Base-by-base conservation (phyloP, 2,888 invertebrate genomes). In the Balanococcus diminutus region DNA sequence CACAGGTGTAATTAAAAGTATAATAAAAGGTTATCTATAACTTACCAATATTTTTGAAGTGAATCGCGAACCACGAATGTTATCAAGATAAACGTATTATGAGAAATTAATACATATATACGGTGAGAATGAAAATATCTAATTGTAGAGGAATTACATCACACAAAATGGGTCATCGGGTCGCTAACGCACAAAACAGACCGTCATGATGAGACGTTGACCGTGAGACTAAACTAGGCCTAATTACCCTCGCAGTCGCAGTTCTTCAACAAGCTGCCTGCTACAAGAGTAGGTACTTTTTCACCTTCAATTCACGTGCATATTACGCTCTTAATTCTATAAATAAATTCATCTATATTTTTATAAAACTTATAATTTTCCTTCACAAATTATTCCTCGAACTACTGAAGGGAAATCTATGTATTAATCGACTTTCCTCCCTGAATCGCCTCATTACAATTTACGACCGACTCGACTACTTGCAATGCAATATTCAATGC, bases 111-210 rank as follows among this genome's bases (percentile, higher is more conserved):
- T 8, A n/a, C n/a, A n/a, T n/a, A n/a, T n/a, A n/a, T n/a, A n/a
- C n/a, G n/a, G 14, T 22, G 22, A 82, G 14, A n/a, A n/a, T n/a
- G 11, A 6, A 46, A 82, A 28, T 56, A 32, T 46, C 19, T 25
- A 0, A 19, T 32, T 61, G 9, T 51, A 32, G 11, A 19, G 32
- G 4, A 32, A 36, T 84, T 84, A 31, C 84, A 72, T 84, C 36
- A 72, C 67, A 39, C 22, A 22, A 84, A 84, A 84, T 84, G 28
- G 84, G 84, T 84, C 56, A 84, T 19, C 84, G 39, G 84, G 72
- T 84, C 72, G 61, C 56, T 22, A 61, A 56, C 32, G 39, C 84
- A 22, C 39, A 39, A 16, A 16, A 28, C 36, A 72, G 11, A 36
- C 31, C 39, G 32, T 19, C 36, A 32, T 46, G 56, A 56, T 46